These are phyloP conservation scores for Pituophis catenifer DNA, from an alignment of 2,113 vertebrate species.

Conservation along the genomic window DNA sequence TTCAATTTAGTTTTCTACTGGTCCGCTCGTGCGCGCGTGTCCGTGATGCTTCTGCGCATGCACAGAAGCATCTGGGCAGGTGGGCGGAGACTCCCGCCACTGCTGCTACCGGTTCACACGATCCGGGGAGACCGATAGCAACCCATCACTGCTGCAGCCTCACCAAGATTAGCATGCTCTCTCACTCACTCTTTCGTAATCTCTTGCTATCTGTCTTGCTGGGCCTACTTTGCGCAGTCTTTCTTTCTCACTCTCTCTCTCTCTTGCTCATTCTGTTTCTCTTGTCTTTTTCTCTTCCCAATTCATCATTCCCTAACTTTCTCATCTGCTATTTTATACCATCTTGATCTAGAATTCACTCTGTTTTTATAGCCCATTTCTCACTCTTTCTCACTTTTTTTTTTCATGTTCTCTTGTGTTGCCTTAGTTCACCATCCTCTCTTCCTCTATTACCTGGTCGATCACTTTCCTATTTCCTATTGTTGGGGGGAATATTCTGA, in stretches of 20 bases:
- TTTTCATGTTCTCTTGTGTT: neutral
- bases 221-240: neutral
- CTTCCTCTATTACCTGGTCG: neutral
- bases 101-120: too few relatives aligned
- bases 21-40: accelerated
- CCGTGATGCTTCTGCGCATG: too few relatives aligned
- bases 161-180: neutral
- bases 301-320: neutral
- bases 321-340: neutral
- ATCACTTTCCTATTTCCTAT: neutral
- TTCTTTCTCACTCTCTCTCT: neutral
- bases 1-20: too few relatives aligned
- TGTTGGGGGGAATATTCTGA: too few relatives aligned
- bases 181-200: neutral
- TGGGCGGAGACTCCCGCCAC: too few relatives aligned
- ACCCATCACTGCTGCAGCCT: too few relatives aligned
- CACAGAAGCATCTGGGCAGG: too few relatives aligned
- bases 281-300: neutral
- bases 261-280: neutral
- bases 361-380: neutral
- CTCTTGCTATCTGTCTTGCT: neutral
- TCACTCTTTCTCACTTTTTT: neutral
- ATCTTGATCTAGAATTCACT: neutral
- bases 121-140: too few relatives aligned
- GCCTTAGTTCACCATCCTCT: neutral